Base-by-base conservation (phyloP, 2,888 invertebrate genomes). In the Athetis lepigone region DNA sequence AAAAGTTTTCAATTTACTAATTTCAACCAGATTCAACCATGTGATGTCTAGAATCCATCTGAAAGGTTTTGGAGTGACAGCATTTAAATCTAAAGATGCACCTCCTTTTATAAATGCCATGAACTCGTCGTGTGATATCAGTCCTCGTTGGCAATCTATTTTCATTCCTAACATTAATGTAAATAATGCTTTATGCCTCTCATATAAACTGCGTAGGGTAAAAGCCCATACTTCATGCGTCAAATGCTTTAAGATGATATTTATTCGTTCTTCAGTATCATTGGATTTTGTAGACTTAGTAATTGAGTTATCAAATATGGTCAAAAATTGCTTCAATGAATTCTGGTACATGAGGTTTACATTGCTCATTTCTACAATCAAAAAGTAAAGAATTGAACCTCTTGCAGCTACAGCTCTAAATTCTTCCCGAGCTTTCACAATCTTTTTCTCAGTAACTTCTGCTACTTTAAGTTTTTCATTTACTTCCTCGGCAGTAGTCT, bases 321-420 rank as follows among this genome's bases (percentile, higher is more conserved):
- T 98, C 43, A 99, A 93, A 92, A 99, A 99, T 88, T 99, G 99
- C 85, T 98, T 98, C 51, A 99, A 93, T 0, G 99, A 98, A 80
- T 99, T 99, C 90, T 99, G 99, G 87, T 99, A 99, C 99, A 99
- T 99, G 8, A 97, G 96, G 86, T 99, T 99, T 0, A 99, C 99
- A 86, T 98, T 97, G 84, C 98, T 98, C 99, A 99, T 99, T 94
- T 99, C 99, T 0, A 99, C 99, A 68, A 99, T 99, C 40, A 99
- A 95, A 88, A 99, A 99, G 87, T 99, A 99, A 1, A 99, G 93
- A 60, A 99, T 98, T 0, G 98, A 98, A 16, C 99, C 99, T 77
- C 99, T 96, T 0, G 98, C 98, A 2, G 99, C 99, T 0, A 99
- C 99, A 0, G 99, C 98, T 76, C 99, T 96, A 88, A 98, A 99